phyloP scores from a whole-genome alignment of 2,113 vertebrate genomes.

The Mastomys natalensis region DNA sequence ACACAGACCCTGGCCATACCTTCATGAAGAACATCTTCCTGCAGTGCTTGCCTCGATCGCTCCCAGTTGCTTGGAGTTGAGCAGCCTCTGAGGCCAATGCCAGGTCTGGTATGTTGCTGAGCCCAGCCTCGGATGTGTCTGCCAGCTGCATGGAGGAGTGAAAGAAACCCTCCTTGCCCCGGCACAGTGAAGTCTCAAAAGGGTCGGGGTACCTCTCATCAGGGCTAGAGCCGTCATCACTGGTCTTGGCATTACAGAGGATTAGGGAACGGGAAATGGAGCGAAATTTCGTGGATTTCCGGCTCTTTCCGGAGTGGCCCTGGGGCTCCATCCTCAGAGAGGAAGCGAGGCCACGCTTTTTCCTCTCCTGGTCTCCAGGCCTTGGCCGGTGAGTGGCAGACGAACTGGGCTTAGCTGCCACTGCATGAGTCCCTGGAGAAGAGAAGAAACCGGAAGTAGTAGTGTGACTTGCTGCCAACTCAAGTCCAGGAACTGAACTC shows the following conservation, averaged over 20 bases:
- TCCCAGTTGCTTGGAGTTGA: constrained; percentile 74
- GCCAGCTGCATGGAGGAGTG: constrained; percentile 78
- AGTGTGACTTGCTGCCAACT: constrained; percentile 7
- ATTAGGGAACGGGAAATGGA: constrained; percentile 94
- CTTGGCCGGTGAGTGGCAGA: constrained; percentile 58
- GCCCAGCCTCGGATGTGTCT: constrained; percentile 71
- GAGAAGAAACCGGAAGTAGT: constrained; percentile 64
- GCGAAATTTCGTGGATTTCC: constrained; percentile 90
- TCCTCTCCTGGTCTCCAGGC: constrained; percentile 83
- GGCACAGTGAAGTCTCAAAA: constrained; percentile 72
- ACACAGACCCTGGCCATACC: constrained; percentile 86
- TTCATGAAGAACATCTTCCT: constrained; percentile 91
- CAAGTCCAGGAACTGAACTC: fast-evolving
- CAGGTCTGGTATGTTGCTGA: constrained; percentile 68
- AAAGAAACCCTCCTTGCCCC: constrained; percentile 77
- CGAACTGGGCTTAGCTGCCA: constrained; percentile 57
- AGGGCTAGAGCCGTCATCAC: constrained; percentile 89
- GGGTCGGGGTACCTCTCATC: constrained; percentile 88
- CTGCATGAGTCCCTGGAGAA: constrained; percentile 78
- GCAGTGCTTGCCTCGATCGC: constrained; percentile 77
- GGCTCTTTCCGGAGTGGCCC: constrained; percentile 80
- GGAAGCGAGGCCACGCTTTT: constrained; percentile 82
- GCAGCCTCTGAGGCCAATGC: constrained; percentile 63
- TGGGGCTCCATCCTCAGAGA: constrained; percentile 92
- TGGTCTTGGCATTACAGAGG: constrained; percentile 91